Evolutionary conservation across 1,140 invertebrate species (phyloP).

Genomic region (Ruditapes philippinarum): DNA sequence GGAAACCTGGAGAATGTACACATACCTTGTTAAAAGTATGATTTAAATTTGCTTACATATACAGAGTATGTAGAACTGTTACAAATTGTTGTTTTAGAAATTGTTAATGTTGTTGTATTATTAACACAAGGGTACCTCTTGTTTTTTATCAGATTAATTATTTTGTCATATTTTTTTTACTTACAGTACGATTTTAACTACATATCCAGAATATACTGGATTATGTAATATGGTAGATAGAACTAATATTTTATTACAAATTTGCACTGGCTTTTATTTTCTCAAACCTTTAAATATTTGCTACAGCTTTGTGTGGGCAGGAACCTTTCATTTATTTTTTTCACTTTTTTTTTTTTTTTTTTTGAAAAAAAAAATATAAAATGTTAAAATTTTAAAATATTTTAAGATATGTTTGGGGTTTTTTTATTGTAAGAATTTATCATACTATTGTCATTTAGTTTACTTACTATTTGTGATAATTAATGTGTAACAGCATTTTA

Average conservation of each 20-base stretch:
- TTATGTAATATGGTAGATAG: not conserved
- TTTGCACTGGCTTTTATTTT: not conserved
- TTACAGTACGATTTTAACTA: constrained; percentile 2
- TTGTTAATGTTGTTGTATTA: not conserved
- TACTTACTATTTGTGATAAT: constrained; percentile 8
- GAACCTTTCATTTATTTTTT: no score
- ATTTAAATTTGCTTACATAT: not conserved
- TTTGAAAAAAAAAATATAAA: no score
- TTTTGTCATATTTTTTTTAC: not conserved
- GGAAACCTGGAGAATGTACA: not conserved
- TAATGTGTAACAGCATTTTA: constrained; percentile 2
- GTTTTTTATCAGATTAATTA: constrained; percentile 23
- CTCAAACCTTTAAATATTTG: not conserved
- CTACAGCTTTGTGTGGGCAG: not conserved
- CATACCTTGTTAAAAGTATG: not conserved
- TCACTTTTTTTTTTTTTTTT: no score
- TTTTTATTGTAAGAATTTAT: not conserved
- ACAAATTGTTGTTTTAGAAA: not conserved
- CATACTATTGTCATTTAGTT: not conserved
- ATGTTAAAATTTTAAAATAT: no score
- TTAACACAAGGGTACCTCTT: constrained; percentile 36
- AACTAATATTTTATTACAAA: constrained; percentile 14
- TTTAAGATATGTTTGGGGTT: not conserved
- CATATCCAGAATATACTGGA: not conserved
- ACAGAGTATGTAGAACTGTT: not conserved